These are phyloP conservation scores for Psittacula cyanocephala DNA, from an alignment of 2,113 vertebrate species.

Conservation along the genomic window DNA sequence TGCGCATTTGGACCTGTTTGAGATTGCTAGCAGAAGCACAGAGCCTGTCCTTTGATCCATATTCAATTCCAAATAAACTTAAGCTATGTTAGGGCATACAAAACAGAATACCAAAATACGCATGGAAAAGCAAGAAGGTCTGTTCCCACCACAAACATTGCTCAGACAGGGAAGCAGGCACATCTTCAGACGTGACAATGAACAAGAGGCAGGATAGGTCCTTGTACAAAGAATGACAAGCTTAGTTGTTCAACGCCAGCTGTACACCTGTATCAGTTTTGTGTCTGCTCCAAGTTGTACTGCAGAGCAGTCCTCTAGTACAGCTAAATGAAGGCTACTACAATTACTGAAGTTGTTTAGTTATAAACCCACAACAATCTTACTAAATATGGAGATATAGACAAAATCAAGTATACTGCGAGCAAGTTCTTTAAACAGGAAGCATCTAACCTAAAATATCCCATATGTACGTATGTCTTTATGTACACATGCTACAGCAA, in stretches of 20 bases:
- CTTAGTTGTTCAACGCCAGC: not conserved
- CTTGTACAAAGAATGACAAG: not conserved
- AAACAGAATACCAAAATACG: not conserved
- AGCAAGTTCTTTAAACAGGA: not conserved
- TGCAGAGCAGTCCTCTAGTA: not conserved
- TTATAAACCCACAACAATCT: not conserved
- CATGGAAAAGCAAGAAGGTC: not conserved
- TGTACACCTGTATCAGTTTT: not conserved
- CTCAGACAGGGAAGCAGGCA: not conserved
- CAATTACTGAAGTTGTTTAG: not conserved
- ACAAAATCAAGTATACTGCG: not conserved
- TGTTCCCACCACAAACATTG: not conserved
- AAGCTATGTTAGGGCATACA: not conserved
- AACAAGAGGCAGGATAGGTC: not conserved
- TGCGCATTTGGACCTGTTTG: not conserved
- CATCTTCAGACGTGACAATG: not conserved
- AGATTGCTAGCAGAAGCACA: not conserved
- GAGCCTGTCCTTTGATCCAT: not conserved
- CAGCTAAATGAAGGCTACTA: not conserved
- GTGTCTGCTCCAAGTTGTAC: rapidly evolving
- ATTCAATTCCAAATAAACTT: not conserved
- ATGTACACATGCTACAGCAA: not conserved
- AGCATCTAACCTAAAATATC: not conserved
- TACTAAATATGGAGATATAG: not conserved
- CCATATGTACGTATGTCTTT: not conserved